Evolutionary conservation across 2,113 vertebrate species (phyloP).

Genomic region (Pholis gunnellus): DNA sequence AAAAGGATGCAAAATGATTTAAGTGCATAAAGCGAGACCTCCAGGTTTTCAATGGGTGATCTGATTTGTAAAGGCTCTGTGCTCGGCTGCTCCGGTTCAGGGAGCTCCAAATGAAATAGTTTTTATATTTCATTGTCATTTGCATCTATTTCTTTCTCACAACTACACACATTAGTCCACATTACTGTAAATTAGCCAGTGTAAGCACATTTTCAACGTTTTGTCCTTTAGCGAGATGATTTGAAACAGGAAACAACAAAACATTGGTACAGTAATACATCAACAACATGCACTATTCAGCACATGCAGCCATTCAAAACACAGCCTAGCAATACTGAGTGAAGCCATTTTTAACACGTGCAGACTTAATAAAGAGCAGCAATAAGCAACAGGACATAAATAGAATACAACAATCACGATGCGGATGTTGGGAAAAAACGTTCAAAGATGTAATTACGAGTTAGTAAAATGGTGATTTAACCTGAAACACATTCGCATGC

Average conservation of each 20-base stretch:
- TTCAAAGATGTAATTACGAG: neutral
- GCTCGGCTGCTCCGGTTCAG: neutral
- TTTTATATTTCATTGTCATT: conserved; percentile 4
- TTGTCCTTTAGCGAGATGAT: neutral
- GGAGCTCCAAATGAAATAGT: conserved; percentile 17
- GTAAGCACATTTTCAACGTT: neutral
- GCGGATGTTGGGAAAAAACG: neutral
- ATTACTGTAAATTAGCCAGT: neutral
- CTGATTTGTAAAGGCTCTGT: neutral
- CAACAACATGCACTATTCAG: neutral
- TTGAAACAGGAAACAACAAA: neutral
- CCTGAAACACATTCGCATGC: neutral
- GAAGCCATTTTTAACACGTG: neutral
- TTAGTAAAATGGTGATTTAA: neutral
- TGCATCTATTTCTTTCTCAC: neutral
- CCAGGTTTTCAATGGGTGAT: neutral
- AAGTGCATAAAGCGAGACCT: conserved; percentile 1
- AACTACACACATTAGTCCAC: neutral
- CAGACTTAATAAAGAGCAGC: neutral
- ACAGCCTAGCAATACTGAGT: neutral
- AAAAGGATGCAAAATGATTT: conserved; percentile 15
- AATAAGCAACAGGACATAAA: neutral
- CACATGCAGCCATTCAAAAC: neutral
- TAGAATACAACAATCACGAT: neutral
- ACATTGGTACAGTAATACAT: neutral